Evolutionary conservation across 2,113 vertebrate species (phyloP).

Genomic region (Peromyscus californicus): DNA sequence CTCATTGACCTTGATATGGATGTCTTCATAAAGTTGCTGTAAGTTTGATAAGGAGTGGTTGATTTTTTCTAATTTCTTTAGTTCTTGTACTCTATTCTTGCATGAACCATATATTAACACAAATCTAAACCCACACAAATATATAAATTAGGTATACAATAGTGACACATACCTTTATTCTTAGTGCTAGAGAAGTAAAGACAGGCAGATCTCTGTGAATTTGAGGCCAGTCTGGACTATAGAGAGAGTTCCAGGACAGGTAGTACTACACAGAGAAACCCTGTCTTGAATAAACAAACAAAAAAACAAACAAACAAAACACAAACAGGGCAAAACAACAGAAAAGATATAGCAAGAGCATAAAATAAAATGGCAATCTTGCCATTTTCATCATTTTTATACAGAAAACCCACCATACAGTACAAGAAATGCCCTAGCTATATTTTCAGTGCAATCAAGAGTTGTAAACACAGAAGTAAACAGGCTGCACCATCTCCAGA

Average conservation of each 20-base stretch:
- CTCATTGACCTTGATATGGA: background rate
- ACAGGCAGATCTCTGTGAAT: background rate
- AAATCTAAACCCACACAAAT: slow-evolving; percentile 1
- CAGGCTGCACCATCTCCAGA: too few relatives aligned
- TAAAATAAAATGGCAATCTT: background rate
- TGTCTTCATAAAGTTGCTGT: background rate
- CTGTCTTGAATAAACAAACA: background rate
- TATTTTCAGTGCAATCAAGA: background rate
- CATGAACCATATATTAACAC: background rate
- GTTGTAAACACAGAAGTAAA: background rate
- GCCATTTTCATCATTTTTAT: background rate
- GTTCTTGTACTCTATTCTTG: background rate
- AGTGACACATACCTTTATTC: background rate
- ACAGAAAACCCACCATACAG: background rate
- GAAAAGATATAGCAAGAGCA: background rate
- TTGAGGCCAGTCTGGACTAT: background rate
- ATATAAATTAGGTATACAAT: background rate
- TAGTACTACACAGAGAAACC: background rate
- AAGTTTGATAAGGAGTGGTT: background rate
- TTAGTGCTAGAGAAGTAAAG: background rate
- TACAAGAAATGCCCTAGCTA: rapidly evolving
- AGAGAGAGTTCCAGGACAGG: background rate
- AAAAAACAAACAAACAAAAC: background rate
- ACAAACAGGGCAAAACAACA: background rate
- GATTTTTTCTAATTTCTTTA: background rate